Conservation (phyloP, 2,888 invertebrate genomes). For the Sesia apiformis region DNA sequence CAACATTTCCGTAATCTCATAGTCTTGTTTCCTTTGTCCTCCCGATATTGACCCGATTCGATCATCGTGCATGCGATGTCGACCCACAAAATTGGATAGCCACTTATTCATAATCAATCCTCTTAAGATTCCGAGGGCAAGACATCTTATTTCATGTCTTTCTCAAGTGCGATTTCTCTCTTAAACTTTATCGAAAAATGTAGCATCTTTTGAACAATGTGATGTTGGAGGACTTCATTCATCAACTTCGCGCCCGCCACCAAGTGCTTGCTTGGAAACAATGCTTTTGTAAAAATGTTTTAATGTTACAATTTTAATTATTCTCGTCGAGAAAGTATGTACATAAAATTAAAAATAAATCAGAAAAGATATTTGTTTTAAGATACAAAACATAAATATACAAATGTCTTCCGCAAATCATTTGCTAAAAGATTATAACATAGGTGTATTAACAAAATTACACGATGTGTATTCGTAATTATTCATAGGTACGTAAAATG, state of each 20-base stretch:
- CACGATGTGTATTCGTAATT: too few species aligned
- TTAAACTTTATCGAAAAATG: background rate
- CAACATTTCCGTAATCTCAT: conserved; percentile 30
- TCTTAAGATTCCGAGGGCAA: conserved; percentile 13
- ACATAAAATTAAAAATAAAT: too few species aligned
- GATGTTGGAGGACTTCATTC: background rate
- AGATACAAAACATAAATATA: too few species aligned
- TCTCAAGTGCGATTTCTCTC: background rate
- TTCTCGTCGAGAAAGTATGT: too few species aligned
- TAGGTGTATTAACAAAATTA: too few species aligned
- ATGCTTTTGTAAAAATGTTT: background rate
- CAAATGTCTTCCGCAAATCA: too few species aligned
- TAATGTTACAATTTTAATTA: background rate
- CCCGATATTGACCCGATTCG: conserved; percentile 29
- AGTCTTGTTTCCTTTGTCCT: conserved; percentile 30
- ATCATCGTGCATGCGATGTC: conserved; percentile 22
- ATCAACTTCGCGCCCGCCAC: background rate
- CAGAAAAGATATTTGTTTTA: too few species aligned
- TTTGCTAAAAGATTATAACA: too few species aligned
- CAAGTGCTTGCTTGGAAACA: background rate
- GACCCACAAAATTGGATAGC: conserved; percentile 19
- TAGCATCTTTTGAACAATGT: background rate
- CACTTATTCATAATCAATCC: conserved; percentile 40
- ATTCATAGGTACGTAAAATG: too few species aligned
- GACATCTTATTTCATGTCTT: background rate